phyloP scores from a whole-genome alignment of 2,113 vertebrate genomes.

The Peromyscus polionotus region DNA sequence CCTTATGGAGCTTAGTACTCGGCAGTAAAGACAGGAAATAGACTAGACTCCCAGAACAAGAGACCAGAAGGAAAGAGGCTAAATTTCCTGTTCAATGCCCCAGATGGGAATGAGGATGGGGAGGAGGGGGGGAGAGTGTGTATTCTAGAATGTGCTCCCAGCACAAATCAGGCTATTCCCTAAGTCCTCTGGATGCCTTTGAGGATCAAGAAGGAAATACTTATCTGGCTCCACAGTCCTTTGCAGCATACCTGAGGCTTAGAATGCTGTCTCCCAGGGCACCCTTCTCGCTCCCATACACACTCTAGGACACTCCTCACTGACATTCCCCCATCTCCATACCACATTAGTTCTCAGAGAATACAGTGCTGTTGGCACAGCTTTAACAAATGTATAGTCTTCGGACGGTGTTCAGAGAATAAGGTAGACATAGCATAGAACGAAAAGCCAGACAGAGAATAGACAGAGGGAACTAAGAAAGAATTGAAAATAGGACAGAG shows the following conservation, averaged over 20 bases:
- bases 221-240: not conserved
- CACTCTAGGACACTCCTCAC: not conserved
- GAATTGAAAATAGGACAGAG: not conserved
- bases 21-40: not conserved
- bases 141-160: not conserved
- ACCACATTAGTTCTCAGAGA: not conserved
- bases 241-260: rapidly evolving
- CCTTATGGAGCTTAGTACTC: not conserved
- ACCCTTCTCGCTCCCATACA: not conserved
- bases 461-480: not conserved
- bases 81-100: rapidly evolving
- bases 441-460: not conserved
- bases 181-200: not conserved
- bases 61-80: not conserved
- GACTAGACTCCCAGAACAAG: not conserved
- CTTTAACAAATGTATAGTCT: not conserved
- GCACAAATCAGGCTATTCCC: not conserved
- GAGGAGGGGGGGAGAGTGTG: not conserved
- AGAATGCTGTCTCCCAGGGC: not conserved
- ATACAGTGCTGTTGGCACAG: not conserved
- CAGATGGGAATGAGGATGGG: not conserved
- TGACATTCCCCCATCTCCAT: not conserved
- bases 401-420: not conserved
- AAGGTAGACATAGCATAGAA: not conserved
- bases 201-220: not conserved